Percentiles rank a stretch among this genome's conserved stretches.
phyloP scores from a whole-genome alignment of 92 coral and sea anemone species.

The Porites lobata region DNA sequence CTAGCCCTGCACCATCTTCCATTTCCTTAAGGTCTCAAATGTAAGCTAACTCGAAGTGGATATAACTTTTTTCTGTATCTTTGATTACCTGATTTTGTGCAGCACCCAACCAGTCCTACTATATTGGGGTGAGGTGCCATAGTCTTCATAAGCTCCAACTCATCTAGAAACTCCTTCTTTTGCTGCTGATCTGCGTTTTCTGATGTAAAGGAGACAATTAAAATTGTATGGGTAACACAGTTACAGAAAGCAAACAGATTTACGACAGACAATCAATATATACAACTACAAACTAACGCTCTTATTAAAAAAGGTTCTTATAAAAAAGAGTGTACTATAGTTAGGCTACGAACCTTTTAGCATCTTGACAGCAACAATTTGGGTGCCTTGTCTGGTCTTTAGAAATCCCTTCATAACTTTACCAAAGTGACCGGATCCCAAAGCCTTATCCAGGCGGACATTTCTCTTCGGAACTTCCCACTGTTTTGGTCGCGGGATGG shows the following conservation, averaged over 20 bases:
- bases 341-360: slow-evolving; percentile 72
- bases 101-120: slow-evolving; percentile 92
- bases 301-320: too few relatives aligned
- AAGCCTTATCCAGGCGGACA: slow-evolving; percentile 69
- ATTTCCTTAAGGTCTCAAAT: too few relatives aligned
- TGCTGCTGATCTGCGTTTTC: slow-evolving; percentile 77
- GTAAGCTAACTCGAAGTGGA: too few relatives aligned
- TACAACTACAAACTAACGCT: too few relatives aligned
- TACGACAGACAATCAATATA: neutral
- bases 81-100: slow-evolving; percentile 86
- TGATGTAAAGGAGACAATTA: slow-evolving; percentile 28
- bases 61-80: too few relatives aligned
- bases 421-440: slow-evolving; percentile 96
- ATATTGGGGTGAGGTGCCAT: slow-evolving; percentile 95
- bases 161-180: slow-evolving; percentile 85
- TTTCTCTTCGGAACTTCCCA: slow-evolving; percentile 93
- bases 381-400: slow-evolving; percentile 69
- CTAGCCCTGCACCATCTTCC: too few relatives aligned
- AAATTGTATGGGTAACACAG: neutral
- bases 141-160: slow-evolving; percentile 96
- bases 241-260: neutral
- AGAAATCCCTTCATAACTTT: slow-evolving; percentile 84
- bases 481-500: slow-evolving; percentile 57
- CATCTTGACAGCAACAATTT: slow-evolving; percentile 94
- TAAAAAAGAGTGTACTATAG: too few relatives aligned